Base-by-base conservation (phyloP, 2,888 invertebrate species). In the Torymus texanus region DNA sequence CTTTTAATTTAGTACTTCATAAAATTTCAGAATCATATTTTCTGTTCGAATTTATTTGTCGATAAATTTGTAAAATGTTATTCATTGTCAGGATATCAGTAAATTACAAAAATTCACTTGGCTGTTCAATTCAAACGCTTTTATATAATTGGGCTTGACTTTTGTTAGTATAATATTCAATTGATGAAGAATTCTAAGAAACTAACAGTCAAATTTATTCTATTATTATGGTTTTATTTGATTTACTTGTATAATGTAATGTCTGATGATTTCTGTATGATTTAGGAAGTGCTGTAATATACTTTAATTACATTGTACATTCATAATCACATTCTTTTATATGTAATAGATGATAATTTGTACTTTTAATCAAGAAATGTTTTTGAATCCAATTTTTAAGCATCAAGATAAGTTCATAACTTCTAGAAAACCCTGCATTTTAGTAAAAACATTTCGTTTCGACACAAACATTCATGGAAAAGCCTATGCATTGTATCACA, bases 401-500 rank as follows among this genome's bases (percentile, higher is more conserved):
- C 59, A 50, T 29, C 62, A 56, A 75, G 18, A 67, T 51, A 16
- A 75, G 67, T 59, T 16, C 24, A 21, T 78, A 24, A 74, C 21
- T 80, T 65, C 21, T 14, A 58, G 55, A 74, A n/a, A 56, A 29
- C 58, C 68, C 53, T 63, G 76, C 67, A 82, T 85, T 88, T 86
- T 88, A 86, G 86, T 87, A 87, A 88, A 87, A 88, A 85, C 86
- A 87, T 85, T 86, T 85, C 83, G 84, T 88, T 85, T 87, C 84
- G 85, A 84, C 86, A 87, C n/a, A 83, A 85, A 86, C 85, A 86
- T 87, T 84, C 85, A 86, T 85, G 83, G 85, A 85, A 86, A 84
- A 85, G 85, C 87, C 84, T 88, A 86, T 86, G 86, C n/a, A n/a
- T n/a, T n/a, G n/a, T n/a, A n/a, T n/a, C n/a, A n/a, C n/a, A n/a